Evolutionary conservation across 2,113 vertebrate species (phyloP).

Genomic region (Puntigrus tetrazona): DNA sequence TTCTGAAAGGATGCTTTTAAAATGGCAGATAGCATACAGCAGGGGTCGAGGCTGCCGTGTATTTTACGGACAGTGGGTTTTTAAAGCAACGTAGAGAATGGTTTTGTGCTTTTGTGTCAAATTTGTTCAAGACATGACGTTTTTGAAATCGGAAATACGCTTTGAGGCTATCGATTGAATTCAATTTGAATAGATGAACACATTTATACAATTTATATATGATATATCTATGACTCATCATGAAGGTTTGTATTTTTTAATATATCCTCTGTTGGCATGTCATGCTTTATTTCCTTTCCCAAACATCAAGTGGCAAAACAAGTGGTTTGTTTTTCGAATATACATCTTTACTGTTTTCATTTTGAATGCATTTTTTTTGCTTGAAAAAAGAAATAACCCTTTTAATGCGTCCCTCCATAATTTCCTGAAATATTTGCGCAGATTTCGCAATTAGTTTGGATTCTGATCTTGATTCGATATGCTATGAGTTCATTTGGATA

Average conservation of each 20-base stretch:
- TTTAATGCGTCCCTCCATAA: too few relatives aligned
- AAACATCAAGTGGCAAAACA: background rate
- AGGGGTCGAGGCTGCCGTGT: background rate
- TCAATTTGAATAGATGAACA: background rate
- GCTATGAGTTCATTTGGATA: background rate
- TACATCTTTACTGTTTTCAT: background rate
- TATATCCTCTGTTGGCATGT: background rate
- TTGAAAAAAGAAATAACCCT: background rate
- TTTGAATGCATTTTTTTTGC: too few relatives aligned
- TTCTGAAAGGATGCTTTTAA: background rate
- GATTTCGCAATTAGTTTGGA: background rate
- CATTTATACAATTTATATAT: background rate
- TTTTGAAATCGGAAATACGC: background rate
- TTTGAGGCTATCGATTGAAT: background rate
- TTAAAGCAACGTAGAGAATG: background rate
- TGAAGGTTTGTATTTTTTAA: background rate
- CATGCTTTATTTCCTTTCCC: background rate
- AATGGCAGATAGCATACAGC: constrained; percentile 10
- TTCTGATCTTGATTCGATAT: background rate
- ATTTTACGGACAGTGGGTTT: background rate
- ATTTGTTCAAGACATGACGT: background rate
- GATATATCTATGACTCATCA: background rate
- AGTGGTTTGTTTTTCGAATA: background rate
- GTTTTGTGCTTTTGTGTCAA: background rate
- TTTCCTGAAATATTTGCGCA: background rate